Percentiles rank a stretch among this genome's conserved stretches.
Conservation (phyloP, 2,888 invertebrate genomes). For the Heliconius charithonia region DNA sequence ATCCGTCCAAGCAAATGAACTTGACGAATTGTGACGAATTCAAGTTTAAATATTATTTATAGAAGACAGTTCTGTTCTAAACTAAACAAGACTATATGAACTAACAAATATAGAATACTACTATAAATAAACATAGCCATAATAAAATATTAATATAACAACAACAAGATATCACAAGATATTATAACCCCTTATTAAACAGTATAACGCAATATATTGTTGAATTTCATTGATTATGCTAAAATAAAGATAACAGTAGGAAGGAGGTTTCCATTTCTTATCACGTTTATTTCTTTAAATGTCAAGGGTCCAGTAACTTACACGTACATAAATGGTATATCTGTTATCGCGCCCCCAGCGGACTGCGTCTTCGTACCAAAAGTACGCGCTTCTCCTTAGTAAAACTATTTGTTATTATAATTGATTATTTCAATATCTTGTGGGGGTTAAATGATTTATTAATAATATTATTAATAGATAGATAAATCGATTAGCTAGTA, state of each 20-base stretch:
- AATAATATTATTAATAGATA: background rate
- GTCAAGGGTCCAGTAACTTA: conserved; percentile 43
- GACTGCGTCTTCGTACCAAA: conserved; percentile 19
- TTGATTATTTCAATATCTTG: conserved; percentile 1
- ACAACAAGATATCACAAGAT: conserved; percentile 4
- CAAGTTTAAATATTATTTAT: no score
- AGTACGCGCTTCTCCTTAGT: conserved; percentile 1
- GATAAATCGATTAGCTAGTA: background rate
- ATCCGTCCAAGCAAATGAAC: no score
- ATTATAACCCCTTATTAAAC: conserved; percentile 19
- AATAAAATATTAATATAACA: conserved; percentile 9
- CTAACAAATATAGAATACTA: background rate
- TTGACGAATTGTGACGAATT: no score
- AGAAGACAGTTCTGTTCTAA: no score
- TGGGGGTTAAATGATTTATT: background rate
- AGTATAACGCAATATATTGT: conserved; percentile 38
- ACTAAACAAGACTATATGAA: background rate
- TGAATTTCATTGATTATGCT: conserved; percentile 32
- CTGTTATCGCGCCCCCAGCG: conserved; percentile 45
- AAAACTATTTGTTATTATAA: background rate
- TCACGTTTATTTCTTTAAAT: conserved; percentile 36
- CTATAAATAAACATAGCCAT: conserved; percentile 2
- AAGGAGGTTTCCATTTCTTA: conserved; percentile 44
- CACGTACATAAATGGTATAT: conserved; percentile 24
- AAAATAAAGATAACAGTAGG: conserved; percentile 21